Percentiles rank a stretch among this genome's conserved stretches.
phyloP scores from a whole-genome alignment of 1,140 invertebrate genomes.

The Bombyx mori region ASM3026992v2 NC_085121.1:6319001-6319500 shows the following conservation, averaged over 20 bases:
- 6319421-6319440: neutral
- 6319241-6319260: no score
- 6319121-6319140: conserved; percentile 31
- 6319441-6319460: conserved; percentile 17
- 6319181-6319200: no score
- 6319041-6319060: conserved; percentile 17
- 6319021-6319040: conserved; percentile 3
- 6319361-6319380: no score
- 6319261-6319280: no score
- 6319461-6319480: conserved; percentile 38
- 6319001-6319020: conserved; percentile 9
- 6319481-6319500: conserved; percentile 39
- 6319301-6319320: no score
- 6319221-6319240: no score
- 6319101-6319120: conserved; percentile 3
- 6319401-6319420: no score
- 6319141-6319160: conserved; percentile 31
- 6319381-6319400: no score
- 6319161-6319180: neutral
- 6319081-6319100: neutral
- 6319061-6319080: conserved; percentile 29
- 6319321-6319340: no score
- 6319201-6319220: no score
- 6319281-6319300: no score
- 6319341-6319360: no score